Conservation (phyloP, 2,113 vertebrate genomes). For the Embiotoca jacksoni region DNA sequence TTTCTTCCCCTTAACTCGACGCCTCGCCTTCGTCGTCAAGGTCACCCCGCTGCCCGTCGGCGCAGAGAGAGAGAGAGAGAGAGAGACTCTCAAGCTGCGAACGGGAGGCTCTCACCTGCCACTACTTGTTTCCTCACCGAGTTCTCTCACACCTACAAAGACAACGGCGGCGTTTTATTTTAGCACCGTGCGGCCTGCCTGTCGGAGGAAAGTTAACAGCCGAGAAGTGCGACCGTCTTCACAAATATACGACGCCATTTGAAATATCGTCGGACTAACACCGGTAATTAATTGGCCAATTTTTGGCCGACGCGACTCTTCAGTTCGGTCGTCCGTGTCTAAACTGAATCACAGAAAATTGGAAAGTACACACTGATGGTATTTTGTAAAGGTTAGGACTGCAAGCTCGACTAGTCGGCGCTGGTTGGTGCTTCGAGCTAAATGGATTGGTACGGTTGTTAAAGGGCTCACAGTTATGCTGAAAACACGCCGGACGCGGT, state of each 20-base stretch:
- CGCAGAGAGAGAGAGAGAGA: constrained; percentile 30
- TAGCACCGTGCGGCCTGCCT: neutral
- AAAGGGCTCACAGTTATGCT: too few species aligned
- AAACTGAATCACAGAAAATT: too few species aligned
- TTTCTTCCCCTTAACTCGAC: constrained; percentile 40
- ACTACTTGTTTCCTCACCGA: constrained; percentile 34
- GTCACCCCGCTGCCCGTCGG: constrained; percentile 57
- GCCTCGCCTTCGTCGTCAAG: constrained; percentile 73
- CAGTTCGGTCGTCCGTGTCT: too few species aligned
- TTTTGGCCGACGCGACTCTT: too few species aligned
- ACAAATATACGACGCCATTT: neutral
- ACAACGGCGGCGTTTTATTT: constrained; percentile 26
- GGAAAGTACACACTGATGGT: too few species aligned
- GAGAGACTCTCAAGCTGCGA: constrained; percentile 51
- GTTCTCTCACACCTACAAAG: constrained; percentile 28
- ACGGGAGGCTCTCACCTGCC: constrained; percentile 58
- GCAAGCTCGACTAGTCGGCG: too few species aligned
- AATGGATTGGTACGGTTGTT: too few species aligned
- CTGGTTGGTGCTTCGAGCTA: too few species aligned
- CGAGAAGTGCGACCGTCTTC: neutral
- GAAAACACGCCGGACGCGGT: too few species aligned
- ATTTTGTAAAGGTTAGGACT: too few species aligned
- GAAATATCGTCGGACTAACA: neutral
- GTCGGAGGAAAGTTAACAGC: neutral
- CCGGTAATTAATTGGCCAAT: too few species aligned